A percentile compares a stretch with the other conserved stretches of the same genome.
Evolutionary conservation across 2,888 invertebrate genomes (phyloP).

Genomic region (Diloba caeruleocephala): DNA sequence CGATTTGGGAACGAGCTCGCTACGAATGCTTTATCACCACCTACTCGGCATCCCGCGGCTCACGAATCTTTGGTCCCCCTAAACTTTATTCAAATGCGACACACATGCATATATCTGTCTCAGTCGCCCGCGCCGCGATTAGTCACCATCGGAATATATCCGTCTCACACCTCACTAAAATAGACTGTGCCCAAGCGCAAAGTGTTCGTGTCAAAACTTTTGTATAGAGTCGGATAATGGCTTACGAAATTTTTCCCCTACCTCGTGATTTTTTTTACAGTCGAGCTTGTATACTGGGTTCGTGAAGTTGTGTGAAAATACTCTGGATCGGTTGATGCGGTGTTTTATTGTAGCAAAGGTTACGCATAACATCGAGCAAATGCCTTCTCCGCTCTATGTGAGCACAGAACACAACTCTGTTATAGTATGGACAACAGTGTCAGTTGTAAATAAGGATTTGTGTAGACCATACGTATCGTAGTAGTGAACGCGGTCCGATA

Average conservation of each 20-base stretch:
- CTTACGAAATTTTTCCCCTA: constrained; percentile 89
- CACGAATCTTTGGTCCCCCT: constrained; percentile 85
- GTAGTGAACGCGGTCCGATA: constrained; percentile 75
- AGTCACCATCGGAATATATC: constrained; percentile 71
- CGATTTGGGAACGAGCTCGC: constrained; percentile 87
- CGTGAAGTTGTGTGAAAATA: constrained; percentile 85
- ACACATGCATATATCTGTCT: constrained; percentile 82
- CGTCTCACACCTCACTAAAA: constrained; percentile 85
- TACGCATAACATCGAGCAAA: constrained; percentile 76
- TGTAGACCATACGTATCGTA: constrained; percentile 87
- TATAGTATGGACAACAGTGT: constrained; percentile 86
- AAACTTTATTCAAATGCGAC: constrained; percentile 88
- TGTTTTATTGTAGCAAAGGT: constrained; percentile 74
- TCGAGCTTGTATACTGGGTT: constrained; percentile 82
- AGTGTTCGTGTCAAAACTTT: constrained; percentile 88
- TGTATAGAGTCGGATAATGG: constrained; percentile 85
- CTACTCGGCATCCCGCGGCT: constrained; percentile 88
- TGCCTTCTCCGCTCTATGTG: constrained; percentile 82
- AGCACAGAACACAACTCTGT: constrained; percentile 77
- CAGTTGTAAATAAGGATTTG: constrained; percentile 90
- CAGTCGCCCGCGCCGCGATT: constrained; percentile 73
- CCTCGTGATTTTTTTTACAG: constrained; percentile 87
- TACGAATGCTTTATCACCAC: constrained; percentile 89
- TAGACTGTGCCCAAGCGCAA: constrained; percentile 89
- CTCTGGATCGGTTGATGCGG: constrained; percentile 77